A percentile compares a stretch with the other conserved stretches of the same genome.
Conservation (phyloP, 2,797 vertebrate species). For the Microctenopoma lineatum region DNA sequence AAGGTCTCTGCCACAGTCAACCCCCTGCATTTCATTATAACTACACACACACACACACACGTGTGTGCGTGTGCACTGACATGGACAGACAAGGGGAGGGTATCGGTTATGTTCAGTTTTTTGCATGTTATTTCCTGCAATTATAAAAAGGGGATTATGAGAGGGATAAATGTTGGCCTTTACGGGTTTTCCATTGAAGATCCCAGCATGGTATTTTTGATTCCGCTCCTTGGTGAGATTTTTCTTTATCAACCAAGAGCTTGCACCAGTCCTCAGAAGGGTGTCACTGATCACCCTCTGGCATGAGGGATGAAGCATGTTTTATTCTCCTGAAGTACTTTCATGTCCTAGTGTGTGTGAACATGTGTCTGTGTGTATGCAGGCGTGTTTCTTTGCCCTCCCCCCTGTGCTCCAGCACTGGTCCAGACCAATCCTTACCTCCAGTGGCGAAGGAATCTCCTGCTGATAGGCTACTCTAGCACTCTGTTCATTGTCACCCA, state of each 20-base stretch:
- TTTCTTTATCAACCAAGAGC: conserved; percentile 49
- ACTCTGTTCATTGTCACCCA: conserved; percentile 45
- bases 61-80: conserved; percentile 14
- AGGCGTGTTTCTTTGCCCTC: conserved; percentile 10
- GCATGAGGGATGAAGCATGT: conserved; percentile 44
- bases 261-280: conserved; percentile 53
- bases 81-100: conserved; percentile 22
- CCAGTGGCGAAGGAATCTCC: conserved; percentile 29
- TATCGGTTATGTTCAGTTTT: conserved; percentile 48
- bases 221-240: conserved; percentile 42
- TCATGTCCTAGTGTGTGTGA: conserved; percentile 39
- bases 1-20: conserved; percentile 79
- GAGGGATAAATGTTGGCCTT: conserved; percentile 31
- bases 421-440: conserved; percentile 46
- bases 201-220: conserved; percentile 44
- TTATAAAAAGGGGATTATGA: conserved; percentile 52
- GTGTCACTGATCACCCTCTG: conserved; percentile 59
- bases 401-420: conserved; percentile 16
- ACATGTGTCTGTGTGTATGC: conserved; percentile 25
- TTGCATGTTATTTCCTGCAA: conserved; percentile 42
- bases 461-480: conserved; percentile 48
- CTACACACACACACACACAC: conserved; percentile 8
- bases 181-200: conserved; percentile 41
- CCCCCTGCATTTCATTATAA: conserved; percentile 76
- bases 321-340: conserved; percentile 65